Conservation (phyloP, 2,888 invertebrate genomes). For the Agrotis segetum region DNA sequence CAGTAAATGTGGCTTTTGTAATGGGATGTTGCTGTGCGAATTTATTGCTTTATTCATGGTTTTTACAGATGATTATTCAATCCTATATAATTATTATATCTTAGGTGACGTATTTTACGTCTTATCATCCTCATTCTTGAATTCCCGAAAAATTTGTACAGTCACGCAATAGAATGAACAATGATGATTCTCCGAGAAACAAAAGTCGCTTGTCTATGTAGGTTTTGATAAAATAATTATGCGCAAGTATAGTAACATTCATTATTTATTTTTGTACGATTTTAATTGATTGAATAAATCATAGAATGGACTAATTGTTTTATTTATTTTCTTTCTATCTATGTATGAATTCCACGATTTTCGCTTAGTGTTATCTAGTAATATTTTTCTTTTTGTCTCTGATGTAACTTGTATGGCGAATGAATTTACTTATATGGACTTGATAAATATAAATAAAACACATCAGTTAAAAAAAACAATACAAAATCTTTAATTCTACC, state of each 20-base stretch:
- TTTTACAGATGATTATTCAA: not conserved
- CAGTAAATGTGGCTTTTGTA: not conserved
- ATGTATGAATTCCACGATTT: too few relatives aligned
- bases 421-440: not conserved
- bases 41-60: not conserved
- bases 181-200: not conserved
- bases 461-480: conserved; percentile 4
- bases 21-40: not conserved
- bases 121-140: too few relatives aligned
- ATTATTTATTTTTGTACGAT: not conserved
- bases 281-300: conserved; percentile 18
- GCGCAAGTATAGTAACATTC: not conserved
- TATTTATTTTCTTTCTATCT: too few relatives aligned
- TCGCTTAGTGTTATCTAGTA: too few relatives aligned
- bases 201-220: not conserved
- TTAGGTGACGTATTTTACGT: not conserved
- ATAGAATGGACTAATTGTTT: not conserved
- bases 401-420: not conserved
- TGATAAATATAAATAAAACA: not conserved
- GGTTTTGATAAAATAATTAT: not conserved
- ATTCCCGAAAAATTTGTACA: too few relatives aligned
- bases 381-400: too few relatives aligned
- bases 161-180: too few relatives aligned
- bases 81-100: too few relatives aligned
- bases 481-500: conserved; percentile 26